Conservation (phyloP, 2,797 vertebrate genomes). For the Podarcis siculus region DNA sequence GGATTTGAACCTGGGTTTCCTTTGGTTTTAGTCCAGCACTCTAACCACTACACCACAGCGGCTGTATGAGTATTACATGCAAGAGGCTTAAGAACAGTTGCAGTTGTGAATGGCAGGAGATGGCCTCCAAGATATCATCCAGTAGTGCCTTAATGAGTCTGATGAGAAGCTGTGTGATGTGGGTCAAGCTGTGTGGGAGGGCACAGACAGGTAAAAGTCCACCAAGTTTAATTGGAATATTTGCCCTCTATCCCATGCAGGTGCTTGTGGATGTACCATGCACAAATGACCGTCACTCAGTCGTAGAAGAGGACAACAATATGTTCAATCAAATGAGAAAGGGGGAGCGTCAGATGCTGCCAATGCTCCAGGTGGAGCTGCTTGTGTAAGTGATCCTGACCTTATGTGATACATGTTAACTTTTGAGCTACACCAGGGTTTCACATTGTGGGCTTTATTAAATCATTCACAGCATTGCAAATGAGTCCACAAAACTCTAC, state of each 20-base stretch:
- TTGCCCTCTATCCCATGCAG: conserved; percentile 69
- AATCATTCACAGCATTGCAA: background rate
- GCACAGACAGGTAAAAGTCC: background rate
- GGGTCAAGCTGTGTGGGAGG: background rate
- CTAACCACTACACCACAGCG: background rate
- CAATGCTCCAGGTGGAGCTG: conserved; percentile 88
- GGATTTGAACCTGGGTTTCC: background rate
- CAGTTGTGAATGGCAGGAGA: background rate
- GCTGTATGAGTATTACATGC: background rate
- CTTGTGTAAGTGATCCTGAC: conserved; percentile 85
- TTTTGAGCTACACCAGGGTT: background rate
- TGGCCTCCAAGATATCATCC: background rate
- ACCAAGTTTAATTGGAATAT: background rate
- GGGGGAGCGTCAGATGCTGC: conserved; percentile 89
- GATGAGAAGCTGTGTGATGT: background rate
- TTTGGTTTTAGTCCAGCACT: background rate
- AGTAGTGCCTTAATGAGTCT: background rate
- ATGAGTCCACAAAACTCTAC: background rate
- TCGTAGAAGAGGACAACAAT: conserved; percentile 91
- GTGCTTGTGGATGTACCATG: conserved; percentile 97
- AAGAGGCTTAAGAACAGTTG: background rate
- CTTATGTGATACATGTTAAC: background rate
- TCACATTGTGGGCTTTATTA: background rate
- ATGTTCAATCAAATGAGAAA: conserved; percentile 86
- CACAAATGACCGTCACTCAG: conserved; percentile 90